Evolutionary conservation across 2,888 invertebrate genomes (phyloP).

Genomic region (Isotomurus palustris): DNA sequence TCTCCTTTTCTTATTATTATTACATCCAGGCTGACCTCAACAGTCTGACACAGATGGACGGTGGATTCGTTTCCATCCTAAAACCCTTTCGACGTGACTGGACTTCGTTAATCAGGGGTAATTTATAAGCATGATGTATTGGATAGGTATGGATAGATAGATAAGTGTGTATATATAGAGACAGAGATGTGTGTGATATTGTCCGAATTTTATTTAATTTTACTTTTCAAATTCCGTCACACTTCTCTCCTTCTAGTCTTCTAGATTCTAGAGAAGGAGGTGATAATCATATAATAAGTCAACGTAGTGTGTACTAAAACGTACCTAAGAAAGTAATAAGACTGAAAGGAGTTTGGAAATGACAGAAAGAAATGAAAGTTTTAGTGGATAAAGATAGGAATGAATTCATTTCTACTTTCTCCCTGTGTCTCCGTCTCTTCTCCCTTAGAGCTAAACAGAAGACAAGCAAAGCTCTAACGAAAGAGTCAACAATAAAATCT

Average conservation of each 20-base stretch:
- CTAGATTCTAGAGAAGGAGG: no score
- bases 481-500: slow-evolving; percentile 13
- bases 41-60: background rate
- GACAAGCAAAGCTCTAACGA: slow-evolving; percentile 6
- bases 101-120: slow-evolving; percentile 1
- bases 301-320: no score
- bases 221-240: no score
- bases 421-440: background rate
- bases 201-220: no score
- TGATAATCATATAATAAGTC: background rate
- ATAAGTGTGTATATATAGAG: no score
- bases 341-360: no score
- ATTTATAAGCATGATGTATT: no score
- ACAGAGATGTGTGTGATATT: no score
- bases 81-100: slow-evolving; percentile 1
- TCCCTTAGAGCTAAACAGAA: background rate
- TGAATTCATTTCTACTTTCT: background rate
- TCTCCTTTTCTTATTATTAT: slow-evolving; percentile 3
- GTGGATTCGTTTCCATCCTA: background rate
- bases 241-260: no score
- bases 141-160: no score
- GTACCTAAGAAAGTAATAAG: no score
- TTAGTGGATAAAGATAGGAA: background rate
- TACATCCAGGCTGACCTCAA: slow-evolving; percentile 7
- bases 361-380: no score